phyloP scores from a whole-genome alignment of 2,797 vertebrate species.

The Urosaurus nigricauda region DNA sequence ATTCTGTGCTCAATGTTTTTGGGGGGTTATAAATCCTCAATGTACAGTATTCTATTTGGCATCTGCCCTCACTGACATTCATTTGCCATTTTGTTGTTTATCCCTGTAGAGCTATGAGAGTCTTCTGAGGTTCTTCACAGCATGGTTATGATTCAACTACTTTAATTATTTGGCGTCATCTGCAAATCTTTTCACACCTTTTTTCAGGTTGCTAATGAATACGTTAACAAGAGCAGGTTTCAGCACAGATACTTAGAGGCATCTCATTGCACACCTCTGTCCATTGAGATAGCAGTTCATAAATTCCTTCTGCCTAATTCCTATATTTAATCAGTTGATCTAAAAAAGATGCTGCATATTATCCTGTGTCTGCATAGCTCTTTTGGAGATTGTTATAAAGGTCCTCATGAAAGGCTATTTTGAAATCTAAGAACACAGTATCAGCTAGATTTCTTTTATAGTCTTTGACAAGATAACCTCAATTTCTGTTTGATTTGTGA shows the following conservation, averaged over 20 bases:
- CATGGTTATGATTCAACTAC: background rate
- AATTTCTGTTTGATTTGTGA: background rate
- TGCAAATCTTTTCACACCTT: conserved; percentile 31
- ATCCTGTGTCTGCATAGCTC: background rate
- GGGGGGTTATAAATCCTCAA: background rate
- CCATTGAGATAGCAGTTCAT: conserved; percentile 12
- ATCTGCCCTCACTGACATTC: background rate
- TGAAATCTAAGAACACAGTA: conserved; percentile 2
- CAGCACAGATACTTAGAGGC: background rate
- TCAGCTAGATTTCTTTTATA: background rate
- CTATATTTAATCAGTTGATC: conserved; percentile 1
- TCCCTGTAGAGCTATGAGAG: background rate
- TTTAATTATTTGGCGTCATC: conserved; percentile 16
- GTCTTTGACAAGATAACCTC: background rate
- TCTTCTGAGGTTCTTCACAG: background rate
- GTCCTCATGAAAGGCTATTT: background rate
- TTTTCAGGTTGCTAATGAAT: conserved; percentile 40
- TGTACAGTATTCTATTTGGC: background rate
- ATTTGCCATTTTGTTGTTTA: conserved; percentile 14
- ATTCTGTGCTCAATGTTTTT: background rate
- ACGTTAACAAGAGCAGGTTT: conserved; percentile 33
- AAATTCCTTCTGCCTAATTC: conserved; percentile 21
- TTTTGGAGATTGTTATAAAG: background rate
- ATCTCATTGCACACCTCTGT: conserved; percentile 14
- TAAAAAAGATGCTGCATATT: background rate